Percentiles rank a stretch among this genome's conserved stretches.
phyloP scores from a whole-genome alignment of 2,797 vertebrate genomes.

The Eleutherodactylus coqui region DNA sequence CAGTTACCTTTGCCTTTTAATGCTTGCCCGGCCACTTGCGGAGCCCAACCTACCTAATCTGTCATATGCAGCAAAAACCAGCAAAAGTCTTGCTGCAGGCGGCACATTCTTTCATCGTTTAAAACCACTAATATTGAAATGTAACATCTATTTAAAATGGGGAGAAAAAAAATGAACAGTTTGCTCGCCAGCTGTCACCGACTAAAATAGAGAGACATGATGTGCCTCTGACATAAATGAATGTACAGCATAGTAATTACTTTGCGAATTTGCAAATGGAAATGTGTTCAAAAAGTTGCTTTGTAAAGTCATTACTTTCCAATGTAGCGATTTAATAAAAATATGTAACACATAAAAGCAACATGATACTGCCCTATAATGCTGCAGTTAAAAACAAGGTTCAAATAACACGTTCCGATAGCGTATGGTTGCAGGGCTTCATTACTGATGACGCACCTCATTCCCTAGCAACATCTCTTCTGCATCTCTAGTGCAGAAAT shows the following conservation, averaged over 20 bases:
- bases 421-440: background rate
- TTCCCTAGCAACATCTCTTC: background rate
- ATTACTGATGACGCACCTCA: background rate
- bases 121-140: constrained; percentile 18
- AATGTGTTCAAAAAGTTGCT: background rate
- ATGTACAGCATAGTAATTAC: constrained; percentile 33
- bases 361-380: background rate
- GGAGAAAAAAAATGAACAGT: constrained; percentile 35
- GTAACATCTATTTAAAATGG: constrained; percentile 28
- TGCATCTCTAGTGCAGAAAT: background rate
- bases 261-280: background rate
- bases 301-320: background rate
- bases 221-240: constrained; percentile 38
- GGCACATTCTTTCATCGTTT: background rate
- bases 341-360: background rate
- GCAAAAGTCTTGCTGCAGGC: background rate
- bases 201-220: constrained; percentile 51
- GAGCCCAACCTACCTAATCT: background rate
- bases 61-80: background rate
- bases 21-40: background rate
- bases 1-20: background rate
- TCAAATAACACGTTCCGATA: background rate
- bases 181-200: constrained; percentile 40
- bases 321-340: background rate
- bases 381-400: no score